Evolutionary conservation across 1,140 invertebrate genomes (phyloP).

Genomic region (Lasaia peninsularis): DNA sequence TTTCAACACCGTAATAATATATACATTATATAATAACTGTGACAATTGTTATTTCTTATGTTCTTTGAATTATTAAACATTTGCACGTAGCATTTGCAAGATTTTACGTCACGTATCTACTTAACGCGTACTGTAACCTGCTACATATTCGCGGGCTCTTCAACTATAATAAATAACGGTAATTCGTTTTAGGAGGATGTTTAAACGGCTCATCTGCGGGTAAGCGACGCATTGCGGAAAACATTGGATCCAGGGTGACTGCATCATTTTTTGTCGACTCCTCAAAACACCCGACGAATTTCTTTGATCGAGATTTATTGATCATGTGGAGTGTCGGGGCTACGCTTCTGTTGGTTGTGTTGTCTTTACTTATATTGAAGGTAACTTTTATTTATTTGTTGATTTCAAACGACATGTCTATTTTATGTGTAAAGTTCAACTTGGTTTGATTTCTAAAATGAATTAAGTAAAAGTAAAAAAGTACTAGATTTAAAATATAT

Average conservation of each 20-base stretch:
- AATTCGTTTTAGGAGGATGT: slow-evolving; percentile 53
- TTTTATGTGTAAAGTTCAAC: too few relatives aligned
- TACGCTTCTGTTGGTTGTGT: slow-evolving; percentile 36
- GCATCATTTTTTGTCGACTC: slow-evolving; percentile 65
- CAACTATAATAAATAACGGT: slow-evolving; percentile 17
- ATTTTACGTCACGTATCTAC: too few relatives aligned
- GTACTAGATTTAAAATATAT: too few relatives aligned
- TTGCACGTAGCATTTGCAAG: too few relatives aligned
- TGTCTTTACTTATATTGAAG: slow-evolving; percentile 44
- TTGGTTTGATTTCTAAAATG: too few relatives aligned
- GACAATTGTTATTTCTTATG: too few relatives aligned
- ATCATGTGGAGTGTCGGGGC: slow-evolving; percentile 42
- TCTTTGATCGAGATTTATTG: slow-evolving; percentile 50
- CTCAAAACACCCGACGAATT: slow-evolving; percentile 38
- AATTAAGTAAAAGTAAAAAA: too few relatives aligned
- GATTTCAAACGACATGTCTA: not conserved
- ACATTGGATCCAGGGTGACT: slow-evolving; percentile 55
- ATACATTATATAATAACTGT: too few relatives aligned
- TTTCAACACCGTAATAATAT: too few relatives aligned
- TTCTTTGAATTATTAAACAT: too few relatives aligned
- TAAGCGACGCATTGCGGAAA: slow-evolving; percentile 64
- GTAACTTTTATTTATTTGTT: slow-evolving; percentile 32
- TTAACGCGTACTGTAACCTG: too few relatives aligned
- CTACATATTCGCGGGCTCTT: not conserved
- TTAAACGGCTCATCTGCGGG: slow-evolving; percentile 67